Conservation (phyloP, 2,113 vertebrate species). For the Neofelis nebulosa region DNA sequence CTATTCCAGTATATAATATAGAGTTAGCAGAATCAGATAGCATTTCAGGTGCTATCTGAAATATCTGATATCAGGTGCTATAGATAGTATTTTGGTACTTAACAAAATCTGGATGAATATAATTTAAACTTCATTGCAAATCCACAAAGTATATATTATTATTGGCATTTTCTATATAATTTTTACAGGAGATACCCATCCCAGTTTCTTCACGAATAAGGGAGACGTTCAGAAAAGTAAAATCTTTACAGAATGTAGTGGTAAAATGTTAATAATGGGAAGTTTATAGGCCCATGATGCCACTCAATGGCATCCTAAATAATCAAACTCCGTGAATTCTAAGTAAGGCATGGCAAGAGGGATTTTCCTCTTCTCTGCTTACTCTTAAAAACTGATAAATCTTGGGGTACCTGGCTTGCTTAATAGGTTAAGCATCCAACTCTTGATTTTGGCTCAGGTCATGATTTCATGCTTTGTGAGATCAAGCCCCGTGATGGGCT, state of each 20-base stretch:
- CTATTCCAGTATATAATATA: background rate
- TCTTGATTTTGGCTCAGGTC: no score
- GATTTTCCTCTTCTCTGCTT: background rate
- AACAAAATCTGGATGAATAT: background rate
- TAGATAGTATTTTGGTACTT: background rate
- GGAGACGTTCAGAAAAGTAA: background rate
- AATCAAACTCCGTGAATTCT: background rate
- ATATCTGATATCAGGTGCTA: no score
- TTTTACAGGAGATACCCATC: background rate
- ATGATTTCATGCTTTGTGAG: no score
- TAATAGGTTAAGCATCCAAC: no score
- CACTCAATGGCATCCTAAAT: background rate
- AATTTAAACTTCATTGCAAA: background rate
- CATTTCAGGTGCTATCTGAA: background rate
- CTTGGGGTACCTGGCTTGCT: background rate
- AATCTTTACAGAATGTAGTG: background rate
- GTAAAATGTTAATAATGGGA: background rate
- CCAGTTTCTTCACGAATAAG: background rate
- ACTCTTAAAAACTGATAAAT: background rate
- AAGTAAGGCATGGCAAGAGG: background rate
- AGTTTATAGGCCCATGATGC: background rate
- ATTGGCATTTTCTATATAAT: background rate
- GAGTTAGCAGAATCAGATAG: background rate
- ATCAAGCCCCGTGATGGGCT: no score
- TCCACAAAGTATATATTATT: background rate